Base-by-base conservation (phyloP, 2,113 vertebrate species). In the Entomyzon cyanotis region DNA sequence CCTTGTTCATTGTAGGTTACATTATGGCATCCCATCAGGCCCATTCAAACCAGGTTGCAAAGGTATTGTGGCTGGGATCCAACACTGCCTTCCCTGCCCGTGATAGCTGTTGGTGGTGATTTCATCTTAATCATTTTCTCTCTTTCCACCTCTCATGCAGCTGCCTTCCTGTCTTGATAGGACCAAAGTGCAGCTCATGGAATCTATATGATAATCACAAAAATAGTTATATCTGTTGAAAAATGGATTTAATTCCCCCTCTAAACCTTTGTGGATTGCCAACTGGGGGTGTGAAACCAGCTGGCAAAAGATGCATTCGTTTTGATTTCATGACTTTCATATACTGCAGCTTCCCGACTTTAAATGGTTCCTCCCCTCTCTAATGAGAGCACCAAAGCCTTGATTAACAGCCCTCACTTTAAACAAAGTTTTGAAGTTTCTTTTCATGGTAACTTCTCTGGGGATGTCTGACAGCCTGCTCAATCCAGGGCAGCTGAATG, bases 251-350 rank as follows among this genome's bases (percentile, higher is more conserved):
- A 92, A 97, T 96, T 97, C 94, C 80, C 92, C 85, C 92, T 96
- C 92, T 92, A 96, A 95, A 96, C 88, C 93, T 96, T 96, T 95
- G 94, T 90, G 49, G 78, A 92, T 96, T 97, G 95, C 96, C 96
- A 97, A 94, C 93, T 95, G 96, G 96, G 93, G 96, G 96, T 96
- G 96, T 96, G 88, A 97, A 96, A 97, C 96, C 96, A 96, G 94
- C 96, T 97, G 96, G 95, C 73, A 97, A 96, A 96, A 93, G 80
- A 96, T 95, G 93, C 41, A 0, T 75, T 95, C 88, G 69, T 93
- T 96, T 95, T 7, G 41, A 86, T 96, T 96, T 96, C 96, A 96
- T 75, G 83, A 92, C 83, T 94, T 94, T 90, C 92, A 78, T n/a
- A 87, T 39, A 82, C 88, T 75, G 86, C 80, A 89, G 56, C 52